phyloP scores from a whole-genome alignment of 2,113 vertebrate genomes.

The Nothobranchius furzeri region DNA sequence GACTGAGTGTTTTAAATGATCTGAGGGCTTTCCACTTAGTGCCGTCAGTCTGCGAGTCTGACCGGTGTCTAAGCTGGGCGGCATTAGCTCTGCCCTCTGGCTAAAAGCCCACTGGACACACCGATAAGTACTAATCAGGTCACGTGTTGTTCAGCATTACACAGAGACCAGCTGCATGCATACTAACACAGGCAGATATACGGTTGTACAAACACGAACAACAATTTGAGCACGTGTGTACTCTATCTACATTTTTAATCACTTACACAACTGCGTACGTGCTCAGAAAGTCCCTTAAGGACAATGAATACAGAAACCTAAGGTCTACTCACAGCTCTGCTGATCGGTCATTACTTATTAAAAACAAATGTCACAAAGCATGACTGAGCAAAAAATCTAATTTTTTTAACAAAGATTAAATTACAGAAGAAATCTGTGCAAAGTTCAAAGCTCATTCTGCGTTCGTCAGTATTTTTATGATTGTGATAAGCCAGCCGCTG shows the following conservation, averaged over 20 bases:
- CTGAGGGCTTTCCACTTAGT: constrained; percentile 54
- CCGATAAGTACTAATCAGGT: constrained; percentile 50
- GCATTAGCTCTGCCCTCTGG: constrained; percentile 38
- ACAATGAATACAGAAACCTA: constrained; percentile 15
- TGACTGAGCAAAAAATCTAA: neutral
- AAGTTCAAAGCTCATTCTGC: too few relatives aligned
- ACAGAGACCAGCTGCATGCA: constrained; percentile 12
- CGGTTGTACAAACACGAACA: neutral
- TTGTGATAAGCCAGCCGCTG: neutral
- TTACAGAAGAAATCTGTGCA: neutral
- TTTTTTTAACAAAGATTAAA: neutral
- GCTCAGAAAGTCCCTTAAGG: neutral
- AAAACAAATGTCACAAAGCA: neutral
- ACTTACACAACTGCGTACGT: too few relatives aligned
- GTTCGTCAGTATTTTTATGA: too few relatives aligned
- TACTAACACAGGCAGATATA: neutral
- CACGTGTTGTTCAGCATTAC: constrained; percentile 63
- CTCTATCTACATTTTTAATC: neutral
- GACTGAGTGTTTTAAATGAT: constrained; percentile 30
- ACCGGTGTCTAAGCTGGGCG: constrained; percentile 36
- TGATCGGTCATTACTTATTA: neutral
- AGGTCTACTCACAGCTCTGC: neutral
- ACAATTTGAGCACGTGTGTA: neutral
- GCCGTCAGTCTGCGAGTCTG: constrained; percentile 39
- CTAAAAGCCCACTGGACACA: constrained; percentile 41